Base-by-base conservation (phyloP, 2,113 vertebrate species). In the Cynopterus brachyotis region DNA sequence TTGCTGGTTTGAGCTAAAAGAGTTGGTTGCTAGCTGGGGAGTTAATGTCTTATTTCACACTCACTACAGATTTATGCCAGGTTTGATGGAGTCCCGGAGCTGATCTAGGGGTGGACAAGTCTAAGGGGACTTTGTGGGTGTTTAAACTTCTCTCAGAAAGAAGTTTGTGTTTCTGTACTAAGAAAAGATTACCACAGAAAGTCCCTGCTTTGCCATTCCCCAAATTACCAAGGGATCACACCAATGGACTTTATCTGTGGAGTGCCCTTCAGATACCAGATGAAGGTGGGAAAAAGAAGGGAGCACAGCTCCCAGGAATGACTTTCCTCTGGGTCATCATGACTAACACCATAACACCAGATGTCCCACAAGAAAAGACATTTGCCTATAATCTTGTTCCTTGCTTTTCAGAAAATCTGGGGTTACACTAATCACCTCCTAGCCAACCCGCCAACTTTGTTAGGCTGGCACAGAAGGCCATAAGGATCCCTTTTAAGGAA, bases 221-320 rank as follows among this genome's bases (percentile, higher is more conserved):
- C n/a, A 87, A 24, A 50, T 95, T 92, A 93, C 91, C 78, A 93
- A 91, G 95, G 83, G 79, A 96, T 9, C 32, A 88, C 94, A 94
- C 32, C 88, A 87, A 95, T 16, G n/a, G 42, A 94, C 24, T 32
- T 17, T 13, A 72, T 86, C 42, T 16, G 6, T 16, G 6, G 47
- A 83, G 47, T 24, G 35, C 59, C 93, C 72, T 97, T 97, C 94
- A 66, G 62, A 95, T 17, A 37, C 53, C 57, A 37, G 67, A 35
- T 86, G 73, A 87, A 89, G 64, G 82, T 55, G 20, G 64, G 75
- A 10, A 91, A 72, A 72, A 35, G 32, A 73, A 94, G n/a, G 35
- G n/a, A 85, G 32, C 15, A 24, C 16, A 66, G 53, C 76, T 66
- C 70, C 67, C 57, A 72, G 50, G 11, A 37, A 79, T 64, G 75